These are phyloP conservation scores for Tokudaia tokunoshimensis DNA, from an alignment of 2,797 vertebrate species.

Conservation along the genomic window DNA sequence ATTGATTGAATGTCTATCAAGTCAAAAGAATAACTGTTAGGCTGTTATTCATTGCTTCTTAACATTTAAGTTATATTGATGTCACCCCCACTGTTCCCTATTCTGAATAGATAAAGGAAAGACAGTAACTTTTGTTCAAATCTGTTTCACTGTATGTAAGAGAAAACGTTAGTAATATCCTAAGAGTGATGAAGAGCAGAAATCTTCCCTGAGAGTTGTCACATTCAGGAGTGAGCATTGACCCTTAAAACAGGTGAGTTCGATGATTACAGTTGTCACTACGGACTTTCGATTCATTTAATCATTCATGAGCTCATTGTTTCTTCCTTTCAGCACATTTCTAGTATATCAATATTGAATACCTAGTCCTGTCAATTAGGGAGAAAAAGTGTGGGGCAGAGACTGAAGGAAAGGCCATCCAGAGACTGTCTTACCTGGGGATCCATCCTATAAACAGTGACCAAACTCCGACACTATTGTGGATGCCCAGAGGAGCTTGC, in stretches of 20 bases:
- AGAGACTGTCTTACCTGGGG: too few relatives aligned
- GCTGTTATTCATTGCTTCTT: not conserved
- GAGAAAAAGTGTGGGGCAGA: too few relatives aligned
- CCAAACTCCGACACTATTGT: too few relatives aligned
- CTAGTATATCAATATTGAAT: not conserved
- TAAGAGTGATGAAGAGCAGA: not conserved
- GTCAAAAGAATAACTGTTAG: not conserved
- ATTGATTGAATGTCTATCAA: not conserved
- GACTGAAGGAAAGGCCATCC: too few relatives aligned
- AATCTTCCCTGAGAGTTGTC: not conserved
- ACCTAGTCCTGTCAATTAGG: not conserved
- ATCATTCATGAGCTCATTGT: not conserved
- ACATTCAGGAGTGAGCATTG: not conserved
- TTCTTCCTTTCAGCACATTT: not conserved
- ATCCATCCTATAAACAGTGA: too few relatives aligned
- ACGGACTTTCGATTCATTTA: not conserved
- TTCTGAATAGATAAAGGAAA: not conserved
- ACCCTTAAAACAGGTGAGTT: not conserved
- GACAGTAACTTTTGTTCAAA: not conserved
- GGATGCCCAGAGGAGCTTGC: too few relatives aligned
- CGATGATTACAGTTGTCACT: not conserved
- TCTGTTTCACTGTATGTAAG: not conserved
- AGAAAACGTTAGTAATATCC: not conserved
- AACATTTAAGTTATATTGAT: not conserved
- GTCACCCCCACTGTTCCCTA: not conserved